Conservation (phyloP, 1,140 invertebrate species). For the Linepithema humile region DNA sequence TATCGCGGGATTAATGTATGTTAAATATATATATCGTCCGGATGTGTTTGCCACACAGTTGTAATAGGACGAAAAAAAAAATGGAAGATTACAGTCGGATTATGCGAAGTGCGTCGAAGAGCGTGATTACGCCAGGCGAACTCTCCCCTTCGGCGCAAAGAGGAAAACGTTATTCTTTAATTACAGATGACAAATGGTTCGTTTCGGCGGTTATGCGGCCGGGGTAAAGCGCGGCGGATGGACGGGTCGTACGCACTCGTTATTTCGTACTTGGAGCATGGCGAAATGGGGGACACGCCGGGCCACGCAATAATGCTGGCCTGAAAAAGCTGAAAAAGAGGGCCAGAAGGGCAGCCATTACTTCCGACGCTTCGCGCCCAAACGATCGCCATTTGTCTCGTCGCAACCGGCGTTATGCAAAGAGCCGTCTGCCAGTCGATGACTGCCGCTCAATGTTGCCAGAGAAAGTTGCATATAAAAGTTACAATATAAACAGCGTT, state of each 20-base stretch:
- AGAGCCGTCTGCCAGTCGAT: slow-evolving; percentile 59
- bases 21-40: slow-evolving; percentile 8
- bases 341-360: slow-evolving; percentile 71
- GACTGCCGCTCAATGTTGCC: slow-evolving; percentile 56
- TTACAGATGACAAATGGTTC: slow-evolving; percentile 71
- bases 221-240: slow-evolving; percentile 34
- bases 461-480: slow-evolving; percentile 69
- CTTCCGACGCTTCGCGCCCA: slow-evolving; percentile 67
- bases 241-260: slow-evolving; percentile 46
- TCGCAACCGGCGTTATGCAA: slow-evolving; percentile 66
- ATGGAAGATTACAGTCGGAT: background rate
- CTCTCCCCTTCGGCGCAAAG: slow-evolving; percentile 50
- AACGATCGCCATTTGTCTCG: slow-evolving; percentile 73
- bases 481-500: slow-evolving; percentile 58
- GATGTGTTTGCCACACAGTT: background rate
- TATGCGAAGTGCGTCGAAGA: slow-evolving; percentile 12
- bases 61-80: background rate
- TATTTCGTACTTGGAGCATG: slow-evolving; percentile 52
- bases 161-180: slow-evolving; percentile 69
- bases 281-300: slow-evolving; percentile 31
- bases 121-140: slow-evolving; percentile 41
- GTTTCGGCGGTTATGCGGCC: slow-evolving; percentile 60
- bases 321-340: slow-evolving; percentile 72
- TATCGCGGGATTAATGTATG: slow-evolving; percentile 31
- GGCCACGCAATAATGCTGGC: slow-evolving; percentile 65